A percentile compares a stretch with the other conserved stretches of the same genome.
Evolutionary conservation across 2,888 invertebrate species (phyloP).

Genomic region (Cactoblastis cactorum): DNA sequence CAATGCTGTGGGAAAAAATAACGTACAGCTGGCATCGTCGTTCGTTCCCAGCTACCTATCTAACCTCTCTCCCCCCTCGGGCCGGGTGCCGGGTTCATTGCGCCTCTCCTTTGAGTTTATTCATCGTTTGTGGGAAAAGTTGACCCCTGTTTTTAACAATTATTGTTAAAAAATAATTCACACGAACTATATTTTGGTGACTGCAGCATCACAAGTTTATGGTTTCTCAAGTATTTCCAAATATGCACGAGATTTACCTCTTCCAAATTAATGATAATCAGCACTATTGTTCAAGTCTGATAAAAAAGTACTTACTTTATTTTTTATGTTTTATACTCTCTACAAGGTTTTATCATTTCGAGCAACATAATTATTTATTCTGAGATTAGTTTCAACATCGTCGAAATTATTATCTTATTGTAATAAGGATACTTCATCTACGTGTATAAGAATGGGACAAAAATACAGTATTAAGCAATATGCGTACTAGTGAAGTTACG

Average conservation of each 20-base stretch:
- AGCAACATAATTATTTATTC: slow-evolving; percentile 61
- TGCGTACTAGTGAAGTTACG: slow-evolving; percentile 27
- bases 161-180: slow-evolving; percentile 79
- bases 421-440: slow-evolving; percentile 54
- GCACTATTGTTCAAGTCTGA: slow-evolving; percentile 32
- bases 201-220: slow-evolving; percentile 55
- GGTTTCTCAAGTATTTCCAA: slow-evolving; percentile 10
- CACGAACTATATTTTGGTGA: slow-evolving; percentile 59
- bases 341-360: slow-evolving; percentile 61
- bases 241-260: slow-evolving; percentile 28
- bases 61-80: slow-evolving; percentile 69
- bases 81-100: slow-evolving; percentile 77
- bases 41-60: slow-evolving; percentile 78
- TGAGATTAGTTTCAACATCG: slow-evolving; percentile 64
- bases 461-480: slow-evolving; percentile 47
- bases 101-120: slow-evolving; percentile 78
- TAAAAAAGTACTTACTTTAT: slow-evolving; percentile 34
- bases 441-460: slow-evolving; percentile 57
- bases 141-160: slow-evolving; percentile 74
- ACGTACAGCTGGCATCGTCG: slow-evolving; percentile 79
- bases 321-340: slow-evolving; percentile 40
- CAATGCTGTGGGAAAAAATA: slow-evolving; percentile 81
- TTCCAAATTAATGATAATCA: slow-evolving; percentile 19
- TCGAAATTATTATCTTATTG: slow-evolving; percentile 69
- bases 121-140: slow-evolving; percentile 80